Evolutionary conservation across 2,113 vertebrate genomes (phyloP).

Genomic region (Alouatta palliata): DNA sequence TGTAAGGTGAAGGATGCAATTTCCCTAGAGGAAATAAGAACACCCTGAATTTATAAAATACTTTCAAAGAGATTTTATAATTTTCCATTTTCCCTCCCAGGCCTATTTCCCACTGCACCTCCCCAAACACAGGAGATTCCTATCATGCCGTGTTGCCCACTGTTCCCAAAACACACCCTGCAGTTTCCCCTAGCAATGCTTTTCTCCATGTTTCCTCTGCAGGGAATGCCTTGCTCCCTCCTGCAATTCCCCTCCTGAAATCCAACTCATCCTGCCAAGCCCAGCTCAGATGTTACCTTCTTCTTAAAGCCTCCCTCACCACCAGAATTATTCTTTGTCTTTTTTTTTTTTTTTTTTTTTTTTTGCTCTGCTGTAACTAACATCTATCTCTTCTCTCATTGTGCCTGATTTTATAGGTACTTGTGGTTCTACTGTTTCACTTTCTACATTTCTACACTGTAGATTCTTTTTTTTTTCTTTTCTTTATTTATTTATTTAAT

Average conservation of each 20-base stretch:
- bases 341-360: accelerated
- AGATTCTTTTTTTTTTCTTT: background rate
- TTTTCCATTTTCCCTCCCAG: background rate
- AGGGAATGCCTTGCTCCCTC: background rate
- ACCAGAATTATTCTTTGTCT: background rate
- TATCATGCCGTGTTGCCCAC: background rate
- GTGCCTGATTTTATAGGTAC: background rate
- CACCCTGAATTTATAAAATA: background rate
- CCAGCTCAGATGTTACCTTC: background rate
- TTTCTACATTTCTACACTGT: background rate
- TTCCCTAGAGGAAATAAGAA: constrained; percentile 38
- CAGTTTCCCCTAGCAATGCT: background rate
- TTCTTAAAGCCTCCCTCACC: background rate
- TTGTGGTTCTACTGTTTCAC: background rate
- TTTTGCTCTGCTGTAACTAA: background rate
- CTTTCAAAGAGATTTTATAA: constrained; percentile 1
- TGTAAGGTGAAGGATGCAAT: constrained; percentile 47
- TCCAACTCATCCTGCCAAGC: background rate
- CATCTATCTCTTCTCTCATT: background rate
- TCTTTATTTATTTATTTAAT: too few species aligned
- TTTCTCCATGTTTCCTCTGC: background rate
- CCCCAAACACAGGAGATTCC: background rate
- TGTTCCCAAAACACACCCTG: background rate
- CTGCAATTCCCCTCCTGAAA: background rate
- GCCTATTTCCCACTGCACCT: background rate